phyloP scores from a whole-genome alignment of 2,797 vertebrate species.

The Psittacula derbiana region DNA sequence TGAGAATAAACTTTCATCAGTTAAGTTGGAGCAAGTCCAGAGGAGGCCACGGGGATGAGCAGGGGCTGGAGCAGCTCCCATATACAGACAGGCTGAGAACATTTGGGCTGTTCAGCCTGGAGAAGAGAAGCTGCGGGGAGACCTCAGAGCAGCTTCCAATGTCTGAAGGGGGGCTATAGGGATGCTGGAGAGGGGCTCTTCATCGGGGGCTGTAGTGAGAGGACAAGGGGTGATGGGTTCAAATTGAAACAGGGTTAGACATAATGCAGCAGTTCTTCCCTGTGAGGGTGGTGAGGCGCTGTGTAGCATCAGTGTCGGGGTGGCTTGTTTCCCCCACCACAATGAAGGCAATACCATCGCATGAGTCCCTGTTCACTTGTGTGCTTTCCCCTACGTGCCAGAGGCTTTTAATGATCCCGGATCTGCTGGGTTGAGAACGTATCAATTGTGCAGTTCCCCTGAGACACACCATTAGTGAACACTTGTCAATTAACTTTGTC shows the following conservation, averaged over 20 bases:
- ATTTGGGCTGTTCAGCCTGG: neutral
- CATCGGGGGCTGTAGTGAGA: neutral
- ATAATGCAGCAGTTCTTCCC: neutral
- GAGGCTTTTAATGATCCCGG: neutral
- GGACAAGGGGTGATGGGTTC: neutral
- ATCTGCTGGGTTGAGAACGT: neutral
- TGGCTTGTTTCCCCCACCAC: fast-evolving
- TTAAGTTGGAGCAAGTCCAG: neutral
- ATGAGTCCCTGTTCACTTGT: fast-evolving
- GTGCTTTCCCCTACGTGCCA: neutral
- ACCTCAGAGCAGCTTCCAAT: neutral
- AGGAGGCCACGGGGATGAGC: neutral
- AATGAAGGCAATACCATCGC: fast-evolving
- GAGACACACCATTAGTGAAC: neutral
- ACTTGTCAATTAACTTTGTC: conserved; percentile 1
- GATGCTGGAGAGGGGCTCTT: neutral
- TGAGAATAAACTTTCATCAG: neutral
- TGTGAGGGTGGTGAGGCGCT: neutral
- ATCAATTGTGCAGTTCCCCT: neutral
- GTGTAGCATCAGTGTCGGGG: neutral
- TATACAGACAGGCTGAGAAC: neutral
- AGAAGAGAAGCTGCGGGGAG: neutral
- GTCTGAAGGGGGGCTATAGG: neutral
- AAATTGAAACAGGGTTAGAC: neutral
- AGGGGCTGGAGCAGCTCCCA: neutral